These are phyloP conservation scores for Palythoa heliodiscus DNA, from an alignment of 92 coral and sea anemone species.

Conservation along the genomic window DNA sequence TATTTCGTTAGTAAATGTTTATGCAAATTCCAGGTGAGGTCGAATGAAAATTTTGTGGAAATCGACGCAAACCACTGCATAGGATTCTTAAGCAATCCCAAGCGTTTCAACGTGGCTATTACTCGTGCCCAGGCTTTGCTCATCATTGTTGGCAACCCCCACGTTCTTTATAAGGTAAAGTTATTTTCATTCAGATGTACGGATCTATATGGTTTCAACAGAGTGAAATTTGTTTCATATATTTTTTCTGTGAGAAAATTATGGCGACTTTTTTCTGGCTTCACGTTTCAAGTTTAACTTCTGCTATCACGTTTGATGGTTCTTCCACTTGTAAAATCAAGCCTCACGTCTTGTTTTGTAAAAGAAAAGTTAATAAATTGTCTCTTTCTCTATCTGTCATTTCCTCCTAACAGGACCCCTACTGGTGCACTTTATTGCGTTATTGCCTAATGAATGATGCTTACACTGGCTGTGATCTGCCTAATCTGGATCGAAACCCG, in stretches of 20 bases:
- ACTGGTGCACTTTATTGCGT: conserved; percentile 88
- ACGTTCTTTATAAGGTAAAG: conserved; percentile 91
- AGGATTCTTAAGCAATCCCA: conserved; percentile 95
- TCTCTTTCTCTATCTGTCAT: background rate
- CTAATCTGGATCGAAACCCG: conserved; percentile 56
- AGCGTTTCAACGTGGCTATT: conserved; percentile 96
- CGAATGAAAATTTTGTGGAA: conserved; percentile 75
- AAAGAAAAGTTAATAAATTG: background rate
- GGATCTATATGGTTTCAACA: no score
- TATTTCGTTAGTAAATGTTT: background rate
- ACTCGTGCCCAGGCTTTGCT: conserved; percentile 98
- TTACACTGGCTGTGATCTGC: conserved; percentile 91
- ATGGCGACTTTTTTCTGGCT: background rate
- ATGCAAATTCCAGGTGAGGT: conserved; percentile 75
- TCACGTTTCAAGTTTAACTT: background rate
- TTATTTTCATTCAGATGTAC: no score
- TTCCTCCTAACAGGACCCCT: conserved; percentile 60
- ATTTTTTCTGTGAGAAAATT: background rate
- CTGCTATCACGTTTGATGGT: background rate
- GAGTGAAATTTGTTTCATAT: no score
- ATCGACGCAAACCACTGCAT: conserved; percentile 81
- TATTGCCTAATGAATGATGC: conserved; percentile 89
- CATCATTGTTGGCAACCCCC: conserved; percentile 90
- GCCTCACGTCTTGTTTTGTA: background rate
- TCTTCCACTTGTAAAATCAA: no score